A percentile compares a stretch with the other conserved stretches of the same genome.
These are phyloP conservation scores for Dendroctonus valens DNA, from an alignment of 1,140 invertebrate species.

Conservation along the genomic window DNA sequence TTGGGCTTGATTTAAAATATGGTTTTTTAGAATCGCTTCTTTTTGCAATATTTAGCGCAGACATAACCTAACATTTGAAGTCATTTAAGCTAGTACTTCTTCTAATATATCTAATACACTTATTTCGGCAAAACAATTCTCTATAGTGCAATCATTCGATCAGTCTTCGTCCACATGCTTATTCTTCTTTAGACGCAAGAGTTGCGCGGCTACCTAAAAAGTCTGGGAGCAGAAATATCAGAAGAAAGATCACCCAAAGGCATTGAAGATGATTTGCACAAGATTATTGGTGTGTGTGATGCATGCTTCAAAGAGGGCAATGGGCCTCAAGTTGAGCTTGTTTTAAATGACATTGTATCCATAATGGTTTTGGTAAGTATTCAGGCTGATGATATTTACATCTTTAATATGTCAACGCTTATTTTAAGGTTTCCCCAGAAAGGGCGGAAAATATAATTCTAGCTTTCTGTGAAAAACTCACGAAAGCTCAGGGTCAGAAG, in stretches of 20 bases:
- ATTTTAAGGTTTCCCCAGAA: conserved; percentile 71
- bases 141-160: no score
- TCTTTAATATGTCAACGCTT: conserved; percentile 21
- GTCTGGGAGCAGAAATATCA: conserved; percentile 87
- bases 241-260: conserved; percentile 87
- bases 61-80: no score
- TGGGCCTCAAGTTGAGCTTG: conserved; percentile 77
- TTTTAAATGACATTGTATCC: conserved; percentile 89
- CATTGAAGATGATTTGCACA: conserved; percentile 89
- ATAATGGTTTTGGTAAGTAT: conserved; percentile 81
- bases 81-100: no score
- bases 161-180: no score
- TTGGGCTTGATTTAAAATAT: no score
- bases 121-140: no score
- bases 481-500: conserved; percentile 85
- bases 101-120: no score
- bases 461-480: conserved; percentile 90
- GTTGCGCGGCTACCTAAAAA: conserved; percentile 84
- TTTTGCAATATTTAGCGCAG: no score
- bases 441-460: conserved; percentile 87
- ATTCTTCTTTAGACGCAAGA: conserved; percentile 72
- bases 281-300: conserved; percentile 92
- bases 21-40: no score
- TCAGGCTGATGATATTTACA: background rate
- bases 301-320: conserved; percentile 84